phyloP scores from a whole-genome alignment of 2,888 invertebrate genomes.

The Meghimatium bilineatum region DNA sequence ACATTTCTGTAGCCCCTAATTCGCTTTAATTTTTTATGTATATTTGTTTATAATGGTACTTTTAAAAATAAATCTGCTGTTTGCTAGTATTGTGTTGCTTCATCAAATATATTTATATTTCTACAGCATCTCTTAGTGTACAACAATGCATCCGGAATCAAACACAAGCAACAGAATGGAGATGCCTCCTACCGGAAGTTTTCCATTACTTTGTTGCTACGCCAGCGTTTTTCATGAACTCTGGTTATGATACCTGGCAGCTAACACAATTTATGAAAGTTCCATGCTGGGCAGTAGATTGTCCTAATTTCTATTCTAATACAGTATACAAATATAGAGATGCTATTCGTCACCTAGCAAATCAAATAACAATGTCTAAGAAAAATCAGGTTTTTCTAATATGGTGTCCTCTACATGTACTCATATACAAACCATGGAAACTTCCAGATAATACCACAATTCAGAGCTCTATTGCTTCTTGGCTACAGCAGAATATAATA shows the following conservation, averaged over 20 bases:
- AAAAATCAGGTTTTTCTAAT: conserved; percentile 59
- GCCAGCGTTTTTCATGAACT: conserved; percentile 58
- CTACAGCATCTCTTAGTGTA: conserved; percentile 54
- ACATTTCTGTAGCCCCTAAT: no score
- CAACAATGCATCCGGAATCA: conserved; percentile 55
- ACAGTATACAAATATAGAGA: conserved; percentile 49
- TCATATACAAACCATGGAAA: conserved; percentile 50
- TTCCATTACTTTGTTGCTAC: conserved; percentile 58
- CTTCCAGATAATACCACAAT: conserved; percentile 46
- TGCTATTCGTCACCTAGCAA: conserved; percentile 42
- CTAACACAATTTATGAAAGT: conserved; percentile 51
- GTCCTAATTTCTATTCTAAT: conserved; percentile 49
- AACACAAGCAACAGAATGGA: conserved; percentile 50
- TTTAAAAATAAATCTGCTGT: neutral
- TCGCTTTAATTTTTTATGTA: no score
- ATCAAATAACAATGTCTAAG: conserved; percentile 51
- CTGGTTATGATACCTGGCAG: conserved; percentile 61
- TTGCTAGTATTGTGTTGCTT: neutral
- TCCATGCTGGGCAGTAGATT: conserved; percentile 50
- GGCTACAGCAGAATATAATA: conserved; percentile 50
- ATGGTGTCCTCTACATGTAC: conserved; percentile 56
- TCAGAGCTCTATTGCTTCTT: conserved; percentile 54
- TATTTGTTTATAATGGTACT: neutral
- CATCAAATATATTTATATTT: neutral
- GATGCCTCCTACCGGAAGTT: conserved; percentile 57